Evolutionary conservation across 2,797 vertebrate genomes (phyloP).

Genomic region (Pterois miles): DNA sequence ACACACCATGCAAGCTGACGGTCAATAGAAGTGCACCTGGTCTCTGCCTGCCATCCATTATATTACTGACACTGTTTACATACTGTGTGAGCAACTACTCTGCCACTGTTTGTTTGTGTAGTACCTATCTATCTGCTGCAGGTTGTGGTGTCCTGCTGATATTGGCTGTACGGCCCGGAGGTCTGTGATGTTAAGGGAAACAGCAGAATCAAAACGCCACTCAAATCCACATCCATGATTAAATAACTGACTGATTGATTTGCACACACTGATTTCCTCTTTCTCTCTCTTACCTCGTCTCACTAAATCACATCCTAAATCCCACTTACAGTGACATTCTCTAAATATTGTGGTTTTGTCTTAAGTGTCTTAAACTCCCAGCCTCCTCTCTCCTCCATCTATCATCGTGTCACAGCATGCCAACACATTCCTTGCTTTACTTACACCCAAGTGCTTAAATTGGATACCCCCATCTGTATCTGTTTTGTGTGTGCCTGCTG

Average conservation of each 20-base stretch:
- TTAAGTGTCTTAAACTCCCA: constrained; percentile 37
- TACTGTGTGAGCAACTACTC: background rate
- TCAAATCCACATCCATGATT: background rate
- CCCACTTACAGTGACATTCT: constrained; percentile 19
- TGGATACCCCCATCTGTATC: constrained; percentile 44
- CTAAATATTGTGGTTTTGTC: constrained; percentile 31
- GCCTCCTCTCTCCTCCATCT: constrained; percentile 28
- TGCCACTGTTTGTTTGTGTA: constrained; percentile 5
- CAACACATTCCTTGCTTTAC: constrained; percentile 61
- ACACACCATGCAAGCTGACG: background rate
- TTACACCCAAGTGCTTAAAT: constrained; percentile 54
- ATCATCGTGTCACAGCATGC: constrained; percentile 62
- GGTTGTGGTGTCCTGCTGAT: constrained; percentile 8
- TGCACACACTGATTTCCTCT: background rate
- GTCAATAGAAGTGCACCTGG: constrained; percentile 48
- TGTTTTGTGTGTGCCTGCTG: constrained; percentile 39
- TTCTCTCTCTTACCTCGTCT: background rate
- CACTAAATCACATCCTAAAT: constrained; percentile 25
- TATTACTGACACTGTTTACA: constrained; percentile 13
- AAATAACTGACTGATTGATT: background rate
- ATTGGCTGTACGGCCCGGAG: background rate
- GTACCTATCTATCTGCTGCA: constrained; percentile 18
- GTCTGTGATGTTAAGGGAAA: background rate
- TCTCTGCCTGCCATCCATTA: background rate
- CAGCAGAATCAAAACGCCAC: constrained; percentile 1